Evolutionary conservation across 2,888 invertebrate species (phyloP), one percentile per base, ranked within the genome.

Genomic region (Notocelia uddmanniana): DNA sequence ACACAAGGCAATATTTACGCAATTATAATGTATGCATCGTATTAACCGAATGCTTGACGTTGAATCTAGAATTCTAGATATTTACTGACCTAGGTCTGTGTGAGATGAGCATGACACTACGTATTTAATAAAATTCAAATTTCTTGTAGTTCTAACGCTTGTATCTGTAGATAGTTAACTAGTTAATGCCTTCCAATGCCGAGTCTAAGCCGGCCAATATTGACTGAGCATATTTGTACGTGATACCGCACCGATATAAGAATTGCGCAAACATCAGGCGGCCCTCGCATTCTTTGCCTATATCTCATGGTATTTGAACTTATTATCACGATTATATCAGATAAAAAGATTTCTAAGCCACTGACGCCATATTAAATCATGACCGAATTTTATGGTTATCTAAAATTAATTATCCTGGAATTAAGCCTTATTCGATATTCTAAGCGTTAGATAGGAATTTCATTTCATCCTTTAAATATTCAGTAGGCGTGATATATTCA

Each of bases 21-120:
- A 74, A 71, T 62, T 73, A 77, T 77, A 78, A 74, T 77, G 73
- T 80, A 80, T 76, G 80, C 80, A 77, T 78, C 73, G 74, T 76
- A 78, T 77, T 81, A 82, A 82, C 81, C 55, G 68, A 67, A 54
- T 72, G 72, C 70, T 76, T 75, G n/a, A 48, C 50, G 37, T 59
- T 55, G 59, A 75, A 77, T 58, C 58, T 70, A 64, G 67, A 72
- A 75, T 76, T 58, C 58, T 70, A 64, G 67, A 72, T 66, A 77
- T 79, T 48, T 45, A 50, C 60, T 37, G 58, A 58, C 41, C 19
- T 63, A 50, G 66, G 60, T 62, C 55, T 71, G 48, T 66, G 26
- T 62, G 55, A 68, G 66, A 60, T 52, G 50, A 68, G 72, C 72
- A 72, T 72, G 72, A 57, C 50, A 19, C 31, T 37, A 23, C 52